Percentiles rank a stretch among this genome's conserved stretches.
Evolutionary conservation across 2,797 vertebrate genomes (phyloP).

Genomic region (Acestrorhynchus altus): DNA sequence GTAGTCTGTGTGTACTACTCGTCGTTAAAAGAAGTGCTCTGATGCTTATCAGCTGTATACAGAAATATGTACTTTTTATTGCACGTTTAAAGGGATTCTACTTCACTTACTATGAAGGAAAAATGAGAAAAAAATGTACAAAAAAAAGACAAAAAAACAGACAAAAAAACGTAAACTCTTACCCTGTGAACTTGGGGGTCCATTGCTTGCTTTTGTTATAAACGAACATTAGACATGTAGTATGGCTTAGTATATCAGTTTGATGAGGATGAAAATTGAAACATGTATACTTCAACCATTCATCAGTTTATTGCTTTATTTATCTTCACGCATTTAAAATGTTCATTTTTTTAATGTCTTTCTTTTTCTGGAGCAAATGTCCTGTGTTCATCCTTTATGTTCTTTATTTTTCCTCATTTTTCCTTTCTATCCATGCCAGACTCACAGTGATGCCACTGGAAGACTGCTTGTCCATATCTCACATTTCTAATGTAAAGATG

Average conservation of each 20-base stretch:
- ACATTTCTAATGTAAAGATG: constrained; percentile 62
- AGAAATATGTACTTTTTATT: constrained; percentile 95
- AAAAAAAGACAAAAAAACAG: constrained; percentile 70
- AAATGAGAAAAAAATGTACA: constrained; percentile 65
- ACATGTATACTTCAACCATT: constrained; percentile 48
- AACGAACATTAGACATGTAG: constrained; percentile 76
- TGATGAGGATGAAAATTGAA: constrained; percentile 58
- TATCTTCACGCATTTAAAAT: constrained; percentile 30
- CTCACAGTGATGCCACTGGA: constrained; percentile 42
- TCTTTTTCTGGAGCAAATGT: constrained; percentile 41
- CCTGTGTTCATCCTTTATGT: constrained; percentile 31
- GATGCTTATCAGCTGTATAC: constrained; percentile 97
- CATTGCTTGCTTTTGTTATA: constrained; percentile 87
- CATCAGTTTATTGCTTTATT: constrained; percentile 53
- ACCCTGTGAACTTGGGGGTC: constrained; percentile 83
- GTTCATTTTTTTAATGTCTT: constrained; percentile 21
- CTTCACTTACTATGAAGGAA: constrained; percentile 84
- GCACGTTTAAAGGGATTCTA: constrained; percentile 94
- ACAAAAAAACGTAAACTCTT: constrained; percentile 70
- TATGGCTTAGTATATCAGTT: constrained; percentile 75
- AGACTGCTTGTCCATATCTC: constrained; percentile 55
- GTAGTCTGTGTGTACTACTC: constrained; percentile 97
- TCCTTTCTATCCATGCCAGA: constrained; percentile 23
- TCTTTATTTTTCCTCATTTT: constrained; percentile 40
- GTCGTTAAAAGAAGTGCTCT: constrained; percentile 91